Evolutionary conservation across 2,888 invertebrate genomes (phyloP), one percentile per base, ranked within the genome.

Genomic region (Perizoma flavofasciatum): DNA sequence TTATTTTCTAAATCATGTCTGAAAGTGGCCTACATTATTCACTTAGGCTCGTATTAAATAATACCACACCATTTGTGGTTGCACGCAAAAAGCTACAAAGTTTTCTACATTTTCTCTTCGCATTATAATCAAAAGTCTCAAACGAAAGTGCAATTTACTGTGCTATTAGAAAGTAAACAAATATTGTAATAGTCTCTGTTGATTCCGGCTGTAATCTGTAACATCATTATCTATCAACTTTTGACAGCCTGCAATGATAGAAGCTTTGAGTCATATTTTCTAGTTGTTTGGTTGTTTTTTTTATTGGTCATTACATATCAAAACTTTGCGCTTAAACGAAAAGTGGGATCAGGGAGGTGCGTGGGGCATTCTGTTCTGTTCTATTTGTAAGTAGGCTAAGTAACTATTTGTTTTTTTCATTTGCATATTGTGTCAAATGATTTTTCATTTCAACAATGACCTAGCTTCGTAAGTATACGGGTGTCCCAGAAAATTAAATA

Each of bases 121-220:
- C 65, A 63, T 60, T 61, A 57, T 54, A 44, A 62, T 56, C 61
- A 61, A 68, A 70, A 59, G 56, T 59, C 33, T 53, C 5, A 10
- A 78, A 79, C 79, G 86, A 86, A 84, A 85, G 86, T 82, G 70
- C 62, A 76, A 79, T 81, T 74, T 72, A 57, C 73, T 69, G 58
- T 53, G 65, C 64, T 70, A 77, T 79, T 85, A 83, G 81, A 83
- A 84, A 85, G 83, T 65, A 64, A 74, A 78, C 63, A 73, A 71
- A 69, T 66, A 71, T 67, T 55, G 59, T 56, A 44, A 47, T 22
- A 59, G 53, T 40, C 46, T 37, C 34, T 62, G 50, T 57, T 53
- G 55, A 61, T 64, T 53, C 52, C 56, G 63, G 49, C 39, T 51
- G 34, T 61, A 53, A 65, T 58, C 55, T 60, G 48, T 65, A 62